Base-by-base conservation (phyloP, 2,113 vertebrate genomes). In the Willisornis vidua region DNA sequence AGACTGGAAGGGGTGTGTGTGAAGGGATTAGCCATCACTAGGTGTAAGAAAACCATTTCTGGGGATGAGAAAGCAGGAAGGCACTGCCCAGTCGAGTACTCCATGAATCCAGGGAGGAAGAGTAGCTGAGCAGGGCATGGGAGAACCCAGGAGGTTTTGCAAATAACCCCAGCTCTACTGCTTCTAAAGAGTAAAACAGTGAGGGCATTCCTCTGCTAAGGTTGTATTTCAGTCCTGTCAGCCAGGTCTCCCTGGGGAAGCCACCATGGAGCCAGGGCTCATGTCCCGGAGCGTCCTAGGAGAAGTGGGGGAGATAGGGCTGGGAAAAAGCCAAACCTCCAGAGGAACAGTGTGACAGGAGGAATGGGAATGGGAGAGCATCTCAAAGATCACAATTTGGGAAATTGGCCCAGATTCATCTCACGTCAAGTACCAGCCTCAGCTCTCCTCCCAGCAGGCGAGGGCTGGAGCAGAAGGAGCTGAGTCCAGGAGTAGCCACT, bases 1-100 rank as follows among this genome's bases (percentile, higher is more conserved):
- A 20, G 29, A n/a, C 54, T 87, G 54, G 71, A 39, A 76, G 45
- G 61, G 49, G 8, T 43, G 39, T 73, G 3, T 61, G 9, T 65
- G 46, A 31, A 65, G n/a, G 31, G n/a, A 28, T 7, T 80, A n/a
- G 6, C 6, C 16, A 37, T 49, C 8, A 2, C 7, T 20, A 39
- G 8, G 23, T 12, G 17, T 1, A 61, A 17, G 35, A 46, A 65
- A 68, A 31, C 2, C 0, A 11, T 23, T 58, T 45, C 6, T 0
- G 7, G 39, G 17, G 5, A 5, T 2, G 13, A 39, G 28, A 28
- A 35, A 70, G 23, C 25, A 71, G 39, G 35, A 88, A 74, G 33
- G 6, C 0, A 0, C 17, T 74, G 24, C 43, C 19, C 1, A 0
- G 2, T 23, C 2, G 9, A 29, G 19, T 48, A 7, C 9, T 33